Evolutionary conservation across 2,888 invertebrate species (phyloP), one percentile per base, ranked within the genome.

Genomic region (Drosophila prostipennis): DNA sequence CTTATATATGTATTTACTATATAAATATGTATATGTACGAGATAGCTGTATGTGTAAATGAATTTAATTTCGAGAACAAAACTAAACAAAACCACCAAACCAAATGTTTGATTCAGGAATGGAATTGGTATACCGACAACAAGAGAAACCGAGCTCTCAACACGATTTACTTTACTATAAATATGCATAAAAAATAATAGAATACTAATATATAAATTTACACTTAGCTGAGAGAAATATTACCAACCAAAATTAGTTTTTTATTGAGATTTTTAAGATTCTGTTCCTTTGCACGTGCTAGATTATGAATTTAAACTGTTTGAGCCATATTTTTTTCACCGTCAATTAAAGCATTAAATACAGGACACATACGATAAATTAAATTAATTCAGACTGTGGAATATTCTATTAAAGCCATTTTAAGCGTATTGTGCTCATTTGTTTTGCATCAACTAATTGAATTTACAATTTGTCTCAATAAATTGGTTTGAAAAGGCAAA

Each of bases 101-200:
- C 72, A 58, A 54, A 45, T 29, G 54, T 69, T 64, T 57, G 37
- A 75, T 72, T 70, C 78, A 59, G 49, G 19, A 71, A 78, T 63
- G 45, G 46, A 48, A 73, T 71, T 55, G 64, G 64, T 68, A 56
- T 52, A 80, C 56, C 65, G 69, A 70, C 45, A 80, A 72, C 63
- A 81, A 77, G 67, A 65, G 64, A 45, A 45, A 45, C 36, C 36
- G 68, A 67, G 64, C 64, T 65, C 64, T 67, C 53, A 53, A 65
- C 67, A 76, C 65, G 81, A 85, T 74, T 83, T 83, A 85, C 85
- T 87, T 82, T 84, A 87, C 53, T 77, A 55, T 16, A 56, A 58
- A 49, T 52, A 77, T 49, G 61, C 42, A 51, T 60, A 42, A 51
- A 23, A 48, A 43, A 48, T 46, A 68, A 52, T 39, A 39, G 52